Evolutionary conservation across 2,888 invertebrate species (phyloP), one percentile per base, ranked within the genome.

Genomic region (Phaedon cochleariae): DNA sequence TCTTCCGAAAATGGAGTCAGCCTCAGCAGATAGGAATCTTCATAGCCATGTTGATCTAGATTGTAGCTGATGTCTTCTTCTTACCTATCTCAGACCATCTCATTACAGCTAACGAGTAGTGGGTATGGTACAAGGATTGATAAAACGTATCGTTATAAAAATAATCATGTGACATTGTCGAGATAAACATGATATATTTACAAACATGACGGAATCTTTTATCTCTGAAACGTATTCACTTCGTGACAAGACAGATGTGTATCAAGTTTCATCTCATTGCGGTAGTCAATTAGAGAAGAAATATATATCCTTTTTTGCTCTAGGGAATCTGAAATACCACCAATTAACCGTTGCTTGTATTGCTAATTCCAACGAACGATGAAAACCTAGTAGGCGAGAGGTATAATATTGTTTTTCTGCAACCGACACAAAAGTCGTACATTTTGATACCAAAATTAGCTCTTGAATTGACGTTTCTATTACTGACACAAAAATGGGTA

Each of bases 241-340:
- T n/a, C 21, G 22, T 41, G 26, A 45, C 45, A 57, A n/a, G 45
- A 15, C 57, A 57, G 57, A 57, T 57, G 57, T 45, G 45, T 57
- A 57, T 57, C 57, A 57, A 15, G 57, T 57, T 57, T 57, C 57
- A 57, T 18, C 45, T 57, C 45, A 57, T 57, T 21, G 57, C n/a
- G 45, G 57, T 57, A 21, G 57, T 57, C 57, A 57, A 57, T 57
- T 57, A 57, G 18, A n/a, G 57, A 22, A 57, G 57, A 57, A 26
- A 29, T 57, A 57, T 45, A 45, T 45, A 45, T 57, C 17, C 20
- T 57, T 57, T 57, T 57, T 57, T 57, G 45, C 46, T 22, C 0
- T 18, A 41, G 41, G 41, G 41, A 41, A 7, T 34, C 41, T 15
- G 15, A 15, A 41, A 15, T 6, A 6, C 41, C 41, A 41, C 41